phyloP scores from a whole-genome alignment of 2,113 vertebrate genomes.

The Raja brachyura region DNA sequence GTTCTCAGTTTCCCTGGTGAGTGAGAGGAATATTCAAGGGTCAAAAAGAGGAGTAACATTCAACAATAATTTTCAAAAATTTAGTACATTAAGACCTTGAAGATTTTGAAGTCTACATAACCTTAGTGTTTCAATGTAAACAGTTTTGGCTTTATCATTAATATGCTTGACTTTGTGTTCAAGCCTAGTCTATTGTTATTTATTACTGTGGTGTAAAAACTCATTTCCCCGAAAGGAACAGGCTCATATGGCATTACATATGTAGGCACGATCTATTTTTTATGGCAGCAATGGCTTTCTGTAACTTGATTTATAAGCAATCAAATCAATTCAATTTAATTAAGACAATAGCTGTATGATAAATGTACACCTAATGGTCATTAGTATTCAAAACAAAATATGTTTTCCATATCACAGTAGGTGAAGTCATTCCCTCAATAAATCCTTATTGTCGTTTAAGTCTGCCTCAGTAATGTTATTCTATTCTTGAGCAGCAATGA shows the following conservation, averaged over 20 bases:
- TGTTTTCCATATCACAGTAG: slow-evolving; percentile 57
- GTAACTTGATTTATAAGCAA: slow-evolving; percentile 67
- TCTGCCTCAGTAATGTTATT: slow-evolving; percentile 53
- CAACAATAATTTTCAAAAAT: not conserved
- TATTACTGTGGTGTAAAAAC: slow-evolving; percentile 35
- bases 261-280: slow-evolving; percentile 52
- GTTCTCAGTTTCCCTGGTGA: not conserved
- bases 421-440: slow-evolving; percentile 59
- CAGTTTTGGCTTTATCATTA: slow-evolving; percentile 19
- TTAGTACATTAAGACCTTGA: not conserved
- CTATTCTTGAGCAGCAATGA: slow-evolving; percentile 53
- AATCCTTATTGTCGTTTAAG: slow-evolving; percentile 62
- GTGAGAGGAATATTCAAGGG: not conserved
- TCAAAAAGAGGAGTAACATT: not conserved
- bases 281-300: slow-evolving; percentile 62
- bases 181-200: slow-evolving; percentile 35
- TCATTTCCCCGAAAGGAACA: slow-evolving; percentile 40
- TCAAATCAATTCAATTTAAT: slow-evolving; percentile 65
- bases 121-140: slow-evolving; percentile 14
- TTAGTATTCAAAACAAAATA: slow-evolving; percentile 66
- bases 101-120: not conserved
- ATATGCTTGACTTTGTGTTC: slow-evolving; percentile 20
- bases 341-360: slow-evolving; percentile 63
- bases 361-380: slow-evolving; percentile 67
- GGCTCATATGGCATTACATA: slow-evolving; percentile 55